phyloP scores from a whole-genome alignment of 2,888 invertebrate species.

The Drosophila ustulata region DNA sequence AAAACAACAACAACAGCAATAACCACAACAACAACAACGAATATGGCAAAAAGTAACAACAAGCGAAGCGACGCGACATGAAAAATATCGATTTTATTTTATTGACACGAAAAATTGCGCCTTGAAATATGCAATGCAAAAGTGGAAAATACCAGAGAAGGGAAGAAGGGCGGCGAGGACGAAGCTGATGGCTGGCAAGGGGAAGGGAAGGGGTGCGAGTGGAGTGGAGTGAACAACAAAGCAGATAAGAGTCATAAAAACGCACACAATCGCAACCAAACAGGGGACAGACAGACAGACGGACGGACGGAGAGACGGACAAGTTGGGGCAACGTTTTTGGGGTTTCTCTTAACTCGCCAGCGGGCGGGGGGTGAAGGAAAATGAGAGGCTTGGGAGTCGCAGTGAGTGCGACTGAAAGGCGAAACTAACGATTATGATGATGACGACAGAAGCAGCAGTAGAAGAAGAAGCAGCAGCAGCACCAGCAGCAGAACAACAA shows the following conservation, averaged over 20 bases:
- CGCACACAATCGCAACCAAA: slow-evolving; percentile 43
- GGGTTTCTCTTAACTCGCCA: slow-evolving; percentile 43
- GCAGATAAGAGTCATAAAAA: slow-evolving; percentile 77
- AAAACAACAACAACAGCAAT: slow-evolving; percentile 14
- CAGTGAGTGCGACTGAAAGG: slow-evolving; percentile 42
- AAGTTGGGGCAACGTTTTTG: slow-evolving; percentile 34
- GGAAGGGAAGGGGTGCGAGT: slow-evolving; percentile 10
- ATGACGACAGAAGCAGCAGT: slow-evolving; percentile 60
- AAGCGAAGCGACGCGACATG: slow-evolving; percentile 19
- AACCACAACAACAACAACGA: neutral
- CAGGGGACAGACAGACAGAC: slow-evolving; percentile 4
- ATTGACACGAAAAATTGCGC: slow-evolving; percentile 76
- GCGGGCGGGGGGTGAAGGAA: neutral
- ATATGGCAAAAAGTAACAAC: slow-evolving; percentile 3
- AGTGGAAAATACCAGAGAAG: slow-evolving; percentile 50
- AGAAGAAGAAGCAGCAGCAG: slow-evolving; percentile 6
- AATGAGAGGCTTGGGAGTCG: slow-evolving; percentile 4
- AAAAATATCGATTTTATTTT: slow-evolving; percentile 72
- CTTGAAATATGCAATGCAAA: slow-evolving; percentile 74
- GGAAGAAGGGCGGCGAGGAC: neutral
- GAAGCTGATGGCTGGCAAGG: neutral
- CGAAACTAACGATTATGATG: slow-evolving; percentile 76
- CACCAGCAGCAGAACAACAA: slow-evolving; percentile 14
- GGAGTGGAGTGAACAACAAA: slow-evolving; percentile 38
- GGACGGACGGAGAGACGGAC: slow-evolving; percentile 1